phyloP scores from a whole-genome alignment of 2,888 invertebrate genomes.

The Latheticus oryzae region DNA sequence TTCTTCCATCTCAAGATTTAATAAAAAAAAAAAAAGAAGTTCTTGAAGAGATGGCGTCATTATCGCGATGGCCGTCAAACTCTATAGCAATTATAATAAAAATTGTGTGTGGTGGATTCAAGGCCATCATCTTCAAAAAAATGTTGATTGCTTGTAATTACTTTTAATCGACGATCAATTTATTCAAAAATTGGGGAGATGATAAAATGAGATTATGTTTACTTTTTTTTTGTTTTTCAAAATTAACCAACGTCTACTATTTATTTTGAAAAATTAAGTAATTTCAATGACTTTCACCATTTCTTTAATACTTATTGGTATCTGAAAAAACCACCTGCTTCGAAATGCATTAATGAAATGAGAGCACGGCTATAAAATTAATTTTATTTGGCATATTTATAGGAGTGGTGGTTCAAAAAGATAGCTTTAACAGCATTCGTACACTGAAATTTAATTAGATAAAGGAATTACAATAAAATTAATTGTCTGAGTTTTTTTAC shows the following conservation, averaged over 20 bases:
- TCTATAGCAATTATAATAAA: slow-evolving; percentile 28
- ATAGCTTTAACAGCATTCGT: slow-evolving; percentile 6
- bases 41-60: slow-evolving; percentile 6
- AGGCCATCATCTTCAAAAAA: slow-evolving; percentile 39
- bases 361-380: slow-evolving; percentile 24
- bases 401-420: slow-evolving; percentile 6
- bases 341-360: slow-evolving; percentile 14
- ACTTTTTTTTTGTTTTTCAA: background rate
- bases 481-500: no score
- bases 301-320: no score
- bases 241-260: no score
- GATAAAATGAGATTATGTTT: slow-evolving; percentile 18
- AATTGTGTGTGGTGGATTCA: slow-evolving; percentile 25
- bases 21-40: slow-evolving; percentile 7
- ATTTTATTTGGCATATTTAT: slow-evolving; percentile 15
- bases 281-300: no score
- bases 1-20: slow-evolving; percentile 6
- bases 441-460: slow-evolving; percentile 23
- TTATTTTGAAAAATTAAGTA: no score
- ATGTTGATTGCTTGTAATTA: slow-evolving; percentile 51
- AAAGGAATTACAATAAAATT: no score
- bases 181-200: slow-evolving; percentile 47
- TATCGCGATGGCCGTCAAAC: slow-evolving; percentile 26
- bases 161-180: slow-evolving; percentile 51
- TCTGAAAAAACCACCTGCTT: slow-evolving; percentile 13